Conservation (phyloP, 2,113 vertebrate genomes). For the Mormoops blainvillei region DNA sequence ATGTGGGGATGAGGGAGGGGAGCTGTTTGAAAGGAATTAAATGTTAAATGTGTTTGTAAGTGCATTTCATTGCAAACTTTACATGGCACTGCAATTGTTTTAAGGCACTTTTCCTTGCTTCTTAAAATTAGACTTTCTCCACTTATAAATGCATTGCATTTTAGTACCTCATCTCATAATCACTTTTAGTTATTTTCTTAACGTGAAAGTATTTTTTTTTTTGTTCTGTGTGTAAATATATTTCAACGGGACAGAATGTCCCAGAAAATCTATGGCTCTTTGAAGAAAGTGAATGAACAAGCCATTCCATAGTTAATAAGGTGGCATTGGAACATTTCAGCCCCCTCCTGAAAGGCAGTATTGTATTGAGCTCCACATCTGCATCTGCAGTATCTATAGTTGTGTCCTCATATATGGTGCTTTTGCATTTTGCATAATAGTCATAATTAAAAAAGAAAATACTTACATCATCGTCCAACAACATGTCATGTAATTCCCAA, state of each 20-base stretch:
- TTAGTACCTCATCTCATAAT: conserved; percentile 69
- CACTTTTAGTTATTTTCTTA: conserved; percentile 46
- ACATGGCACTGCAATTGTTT: conserved; percentile 70
- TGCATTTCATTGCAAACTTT: conserved; percentile 67
- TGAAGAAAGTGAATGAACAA: conserved; percentile 72
- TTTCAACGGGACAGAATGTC: conserved; percentile 61
- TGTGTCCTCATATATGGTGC: conserved; percentile 50
- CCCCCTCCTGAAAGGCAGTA: conserved; percentile 46
- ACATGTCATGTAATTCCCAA: conserved; percentile 78
- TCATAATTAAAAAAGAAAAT: conserved; percentile 86
- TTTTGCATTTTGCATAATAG: conserved; percentile 74
- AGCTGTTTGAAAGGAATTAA: conserved; percentile 49
- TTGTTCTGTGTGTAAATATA: conserved; percentile 68
- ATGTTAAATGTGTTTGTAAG: conserved; percentile 66
- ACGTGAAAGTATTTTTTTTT: conserved; percentile 75
- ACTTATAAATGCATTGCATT: conserved; percentile 61
- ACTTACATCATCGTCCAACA: conserved; percentile 79
- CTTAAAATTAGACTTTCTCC: conserved; percentile 60
- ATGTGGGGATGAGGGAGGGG: not conserved
- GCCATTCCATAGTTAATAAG: conserved; percentile 73
- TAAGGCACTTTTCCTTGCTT: conserved; percentile 55
- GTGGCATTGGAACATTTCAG: conserved; percentile 45
- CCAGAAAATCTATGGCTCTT: conserved; percentile 72
- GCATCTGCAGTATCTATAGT: not conserved
- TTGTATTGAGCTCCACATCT: not conserved